Conservation (phyloP, 2,888 invertebrate species). For the Gisinianus flammeolus region DNA sequence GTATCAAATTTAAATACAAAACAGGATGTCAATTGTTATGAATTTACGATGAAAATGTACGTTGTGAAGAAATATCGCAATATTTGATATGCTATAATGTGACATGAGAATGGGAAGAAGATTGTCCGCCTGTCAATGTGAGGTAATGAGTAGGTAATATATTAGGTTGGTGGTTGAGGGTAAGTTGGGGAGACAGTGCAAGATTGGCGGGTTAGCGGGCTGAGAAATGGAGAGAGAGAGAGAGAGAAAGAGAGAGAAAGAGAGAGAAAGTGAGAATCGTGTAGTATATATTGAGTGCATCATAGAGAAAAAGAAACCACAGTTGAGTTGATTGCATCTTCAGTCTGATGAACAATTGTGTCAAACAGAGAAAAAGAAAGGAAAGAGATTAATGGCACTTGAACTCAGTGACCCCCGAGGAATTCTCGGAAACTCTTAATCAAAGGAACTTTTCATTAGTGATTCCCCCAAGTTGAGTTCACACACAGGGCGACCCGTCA, state of each 20-base stretch:
- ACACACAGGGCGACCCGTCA: slow-evolving; percentile 12
- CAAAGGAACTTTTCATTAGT: slow-evolving; percentile 50
- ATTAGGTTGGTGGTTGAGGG: too few relatives aligned
- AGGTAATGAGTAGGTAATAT: too few relatives aligned
- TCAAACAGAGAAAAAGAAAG: slow-evolving; percentile 46
- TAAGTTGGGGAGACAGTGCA: too few relatives aligned
- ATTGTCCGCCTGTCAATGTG: too few relatives aligned
- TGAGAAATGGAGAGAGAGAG: not conserved
- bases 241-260: not conserved
- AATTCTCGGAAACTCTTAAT: slow-evolving; percentile 48
- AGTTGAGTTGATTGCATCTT: slow-evolving; percentile 36
- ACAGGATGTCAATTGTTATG: too few relatives aligned
- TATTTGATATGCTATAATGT: too few relatives aligned
- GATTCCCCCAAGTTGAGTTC: slow-evolving; percentile 28
- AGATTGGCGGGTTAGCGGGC: not conserved
- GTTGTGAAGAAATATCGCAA: too few relatives aligned
- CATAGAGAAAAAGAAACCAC: slow-evolving; percentile 13
- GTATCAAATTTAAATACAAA: too few relatives aligned
- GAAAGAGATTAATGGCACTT: slow-evolving; percentile 55
- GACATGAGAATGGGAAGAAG: too few relatives aligned
- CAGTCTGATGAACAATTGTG: slow-evolving; percentile 56
- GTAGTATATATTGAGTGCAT: not conserved
- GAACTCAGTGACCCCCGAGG: slow-evolving; percentile 47
- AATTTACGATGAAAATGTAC: too few relatives aligned
- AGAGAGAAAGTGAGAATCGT: not conserved